Evolutionary conservation across 2,797 vertebrate genomes (phyloP).

Genomic region (Rhinogobio ventralis): DNA sequence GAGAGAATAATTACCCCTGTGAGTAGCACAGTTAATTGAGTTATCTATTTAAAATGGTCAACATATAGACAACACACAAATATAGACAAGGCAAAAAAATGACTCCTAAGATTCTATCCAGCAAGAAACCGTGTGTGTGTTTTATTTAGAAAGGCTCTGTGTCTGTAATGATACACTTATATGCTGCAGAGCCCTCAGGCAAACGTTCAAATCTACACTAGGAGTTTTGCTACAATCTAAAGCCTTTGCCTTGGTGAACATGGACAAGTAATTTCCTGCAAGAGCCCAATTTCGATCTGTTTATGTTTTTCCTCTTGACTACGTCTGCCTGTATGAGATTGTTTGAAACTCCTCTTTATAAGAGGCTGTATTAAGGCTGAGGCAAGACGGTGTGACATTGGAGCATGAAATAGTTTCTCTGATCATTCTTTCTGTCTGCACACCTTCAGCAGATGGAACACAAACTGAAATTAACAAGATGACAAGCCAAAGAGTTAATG

Average conservation of each 20-base stretch:
- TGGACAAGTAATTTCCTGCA: constrained; percentile 64
- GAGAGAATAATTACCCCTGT: neutral
- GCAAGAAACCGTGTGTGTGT: constrained; percentile 6
- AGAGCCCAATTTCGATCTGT: constrained; percentile 67
- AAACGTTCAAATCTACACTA: constrained; percentile 52
- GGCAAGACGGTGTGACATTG: constrained; percentile 65
- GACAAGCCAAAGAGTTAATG: constrained; percentile 68
- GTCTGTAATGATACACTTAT: constrained; percentile 51
- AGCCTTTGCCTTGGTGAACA: constrained; percentile 60
- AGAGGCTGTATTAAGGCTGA: constrained; percentile 61
- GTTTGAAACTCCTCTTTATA: constrained; percentile 62
- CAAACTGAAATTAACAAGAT: constrained; percentile 75
- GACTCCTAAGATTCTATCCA: neutral
- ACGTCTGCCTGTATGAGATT: constrained; percentile 61
- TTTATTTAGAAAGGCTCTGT: constrained; percentile 30
- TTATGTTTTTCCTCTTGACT: constrained; percentile 61
- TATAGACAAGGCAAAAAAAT: neutral
- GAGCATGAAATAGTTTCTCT: constrained; percentile 72
- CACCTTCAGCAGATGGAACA: constrained; percentile 68
- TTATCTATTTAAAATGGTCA: neutral
- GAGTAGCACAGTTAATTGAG: neutral
- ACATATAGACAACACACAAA: neutral
- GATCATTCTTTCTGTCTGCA: constrained; percentile 67
- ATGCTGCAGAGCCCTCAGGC: constrained; percentile 46
- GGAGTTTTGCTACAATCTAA: constrained; percentile 58